Conservation (phyloP, 2,113 vertebrate genomes). For the Cinclus cinclus region DNA sequence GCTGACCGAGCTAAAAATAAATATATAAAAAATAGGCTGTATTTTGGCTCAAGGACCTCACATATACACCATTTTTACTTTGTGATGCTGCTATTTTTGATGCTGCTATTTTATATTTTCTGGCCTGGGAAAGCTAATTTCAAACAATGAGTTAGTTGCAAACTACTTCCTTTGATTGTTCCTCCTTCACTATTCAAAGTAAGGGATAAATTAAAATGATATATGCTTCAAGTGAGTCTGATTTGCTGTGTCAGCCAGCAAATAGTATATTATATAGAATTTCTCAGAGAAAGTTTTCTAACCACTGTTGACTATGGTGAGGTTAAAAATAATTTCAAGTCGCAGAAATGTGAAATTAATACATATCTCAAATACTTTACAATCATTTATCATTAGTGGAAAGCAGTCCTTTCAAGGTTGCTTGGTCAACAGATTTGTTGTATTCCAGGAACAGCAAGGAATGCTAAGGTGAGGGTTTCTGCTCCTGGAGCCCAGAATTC, state of each 20-base stretch:
- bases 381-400: neutral
- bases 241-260: neutral
- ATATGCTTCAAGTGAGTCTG: neutral
- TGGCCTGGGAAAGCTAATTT: constrained; percentile 21
- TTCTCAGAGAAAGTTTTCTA: neutral
- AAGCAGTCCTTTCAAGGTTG: neutral
- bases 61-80: neutral
- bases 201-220: neutral
- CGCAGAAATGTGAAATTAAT: neutral
- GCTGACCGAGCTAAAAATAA: constrained; percentile 42
- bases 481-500: neutral
- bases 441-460: constrained; percentile 6
- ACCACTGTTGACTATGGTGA: neutral
- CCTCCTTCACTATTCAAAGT: neutral
- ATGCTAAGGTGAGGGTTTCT: neutral
- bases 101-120: constrained; percentile 2
- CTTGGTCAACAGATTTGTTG: neutral
- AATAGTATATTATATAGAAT: neutral
- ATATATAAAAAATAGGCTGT: neutral
- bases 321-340: neutral
- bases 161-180: constrained; percentile 38
- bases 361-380: neutral
- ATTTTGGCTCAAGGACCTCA: constrained; percentile 2
- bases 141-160: constrained; percentile 24
- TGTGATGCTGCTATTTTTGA: neutral